Evolutionary conservation across 2,888 invertebrate species (phyloP).

Genomic region (Cheilosia urbana): DNA sequence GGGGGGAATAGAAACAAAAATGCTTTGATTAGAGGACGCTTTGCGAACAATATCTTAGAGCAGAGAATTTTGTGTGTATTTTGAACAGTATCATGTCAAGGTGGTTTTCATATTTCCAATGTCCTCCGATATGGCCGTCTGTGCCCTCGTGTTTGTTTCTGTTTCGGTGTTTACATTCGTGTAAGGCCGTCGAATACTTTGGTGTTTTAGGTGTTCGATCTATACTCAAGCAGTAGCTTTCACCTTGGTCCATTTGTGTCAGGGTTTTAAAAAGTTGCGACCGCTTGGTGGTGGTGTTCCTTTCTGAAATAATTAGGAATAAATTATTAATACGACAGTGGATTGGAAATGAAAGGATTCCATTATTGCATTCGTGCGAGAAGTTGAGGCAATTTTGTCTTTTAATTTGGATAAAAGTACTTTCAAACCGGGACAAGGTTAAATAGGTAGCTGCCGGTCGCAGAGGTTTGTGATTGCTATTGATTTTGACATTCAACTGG

Average conservation of each 20-base stretch:
- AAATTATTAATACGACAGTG: constrained; percentile 23
- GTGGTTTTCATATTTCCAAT: constrained; percentile 38
- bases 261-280: constrained; percentile 27
- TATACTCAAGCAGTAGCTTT: constrained; percentile 48
- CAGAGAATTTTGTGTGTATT: constrained; percentile 15
- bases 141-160: constrained; percentile 61
- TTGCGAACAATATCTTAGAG: constrained; percentile 14
- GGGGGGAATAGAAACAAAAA: too few relatives aligned
- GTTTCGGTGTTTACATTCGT: constrained; percentile 29
- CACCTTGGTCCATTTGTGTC: constrained; percentile 59
- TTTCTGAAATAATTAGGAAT: constrained; percentile 46
- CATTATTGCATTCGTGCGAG: background rate
- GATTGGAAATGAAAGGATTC: constrained; percentile 2
- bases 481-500: background rate
- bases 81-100: constrained; percentile 63
- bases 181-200: constrained; percentile 44
- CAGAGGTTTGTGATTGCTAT: background rate
- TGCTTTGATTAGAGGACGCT: constrained; percentile 27
- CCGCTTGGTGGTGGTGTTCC: constrained; percentile 3
- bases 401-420: constrained; percentile 12
- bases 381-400: constrained; percentile 7
- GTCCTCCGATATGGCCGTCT: constrained; percentile 69
- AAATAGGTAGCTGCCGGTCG: background rate
- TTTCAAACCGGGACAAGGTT: constrained; percentile 27
- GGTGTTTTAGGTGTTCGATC: constrained; percentile 26